phyloP scores from a whole-genome alignment of 2,797 vertebrate species.

The Xiphophorus birchmanni region DNA sequence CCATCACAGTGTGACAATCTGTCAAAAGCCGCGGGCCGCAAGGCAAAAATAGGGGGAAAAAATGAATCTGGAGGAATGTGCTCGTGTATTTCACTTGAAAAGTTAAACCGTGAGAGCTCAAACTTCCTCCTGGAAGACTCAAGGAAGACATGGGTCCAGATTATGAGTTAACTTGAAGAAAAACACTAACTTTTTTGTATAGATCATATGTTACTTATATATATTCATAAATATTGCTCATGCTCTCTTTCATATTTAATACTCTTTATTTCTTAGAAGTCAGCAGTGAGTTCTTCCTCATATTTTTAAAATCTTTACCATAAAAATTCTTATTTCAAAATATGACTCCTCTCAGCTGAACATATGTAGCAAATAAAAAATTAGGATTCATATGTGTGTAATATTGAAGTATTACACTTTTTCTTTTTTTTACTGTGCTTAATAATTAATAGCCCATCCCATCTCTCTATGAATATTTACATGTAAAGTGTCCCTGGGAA shows the following conservation, averaged over 20 bases:
- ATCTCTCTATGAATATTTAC: slow-evolving; percentile 84
- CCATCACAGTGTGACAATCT: slow-evolving; percentile 73
- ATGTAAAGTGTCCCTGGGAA: slow-evolving; percentile 82
- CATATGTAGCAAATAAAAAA: slow-evolving; percentile 71
- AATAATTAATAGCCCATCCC: slow-evolving; percentile 83
- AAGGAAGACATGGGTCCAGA: background rate
- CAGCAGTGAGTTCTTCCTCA: slow-evolving; percentile 22
- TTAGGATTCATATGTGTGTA: slow-evolving; percentile 66
- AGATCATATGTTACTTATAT: slow-evolving; percentile 45
- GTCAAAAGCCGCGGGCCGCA: slow-evolving; percentile 66
- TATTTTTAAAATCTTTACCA: slow-evolving; percentile 36
- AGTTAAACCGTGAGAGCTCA: slow-evolving; percentile 58
- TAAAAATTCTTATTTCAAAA: slow-evolving; percentile 41
- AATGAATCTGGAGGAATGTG: slow-evolving; percentile 51
- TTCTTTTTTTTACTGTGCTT: slow-evolving; percentile 72
- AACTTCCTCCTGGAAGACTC: slow-evolving; percentile 24
- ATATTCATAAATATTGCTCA: slow-evolving; percentile 18
- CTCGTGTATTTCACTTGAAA: slow-evolving; percentile 64
- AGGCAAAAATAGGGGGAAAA: slow-evolving; percentile 26
- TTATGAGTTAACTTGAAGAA: background rate
- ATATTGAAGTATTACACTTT: slow-evolving; percentile 69
- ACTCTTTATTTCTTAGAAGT: slow-evolving; percentile 30
- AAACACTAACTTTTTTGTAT: slow-evolving; percentile 8
- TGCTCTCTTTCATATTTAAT: slow-evolving; percentile 40
- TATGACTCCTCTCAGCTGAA: slow-evolving; percentile 42